Evolutionary conservation across 2,113 vertebrate species (phyloP), one percentile per base, ranked within the genome.

Genomic region (Melanocharis versteri): DNA sequence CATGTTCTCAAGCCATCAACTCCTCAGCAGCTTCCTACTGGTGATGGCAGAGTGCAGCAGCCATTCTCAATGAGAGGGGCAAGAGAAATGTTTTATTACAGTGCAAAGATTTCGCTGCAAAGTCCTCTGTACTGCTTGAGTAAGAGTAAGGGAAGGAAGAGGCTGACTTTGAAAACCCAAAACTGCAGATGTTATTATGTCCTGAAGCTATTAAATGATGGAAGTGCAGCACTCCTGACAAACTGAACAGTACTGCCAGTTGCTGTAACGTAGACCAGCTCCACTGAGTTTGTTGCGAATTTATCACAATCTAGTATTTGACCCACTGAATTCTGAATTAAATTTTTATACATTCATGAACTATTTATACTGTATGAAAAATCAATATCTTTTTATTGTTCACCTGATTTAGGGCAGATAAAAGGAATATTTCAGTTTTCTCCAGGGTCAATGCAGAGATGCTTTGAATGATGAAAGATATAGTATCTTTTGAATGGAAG

Each of bases 331-430:
- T 87, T 20, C 45, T 68, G 71, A 73, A 86, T 95, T 75, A 90
- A 75, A 33, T 83, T 92, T 93, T 93, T 90, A 92, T 88, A 42
- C 40, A 45, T 92, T 90, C 0, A 0, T 90, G 60, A 87, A 69
- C 33, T 92, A 76, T 83, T 96, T 89, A 76, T 53, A 19, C 15
- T 18, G 37, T 62, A 82, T 84, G 83, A 96, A 60, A 82, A 84
- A 96, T 96, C 83, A 81, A 83, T 77, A 81, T 15, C 13, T 75
- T 87, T 90, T 88, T 71, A 84, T 85, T 89, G 8, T 90, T 94
- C 77, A 79, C 69, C 76, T 92, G 76, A 78, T 93, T 96, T 83
- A 93, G 79, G 51, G 77, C 17, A 37, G 61, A 60, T 87, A 82
- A 93, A 93, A 87, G 22, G 54, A 85, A 53, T 82, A 77, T 87